Evolutionary conservation across 2,888 invertebrate species (phyloP).

Genomic region (Mimumesa dahlbomi): DNA sequence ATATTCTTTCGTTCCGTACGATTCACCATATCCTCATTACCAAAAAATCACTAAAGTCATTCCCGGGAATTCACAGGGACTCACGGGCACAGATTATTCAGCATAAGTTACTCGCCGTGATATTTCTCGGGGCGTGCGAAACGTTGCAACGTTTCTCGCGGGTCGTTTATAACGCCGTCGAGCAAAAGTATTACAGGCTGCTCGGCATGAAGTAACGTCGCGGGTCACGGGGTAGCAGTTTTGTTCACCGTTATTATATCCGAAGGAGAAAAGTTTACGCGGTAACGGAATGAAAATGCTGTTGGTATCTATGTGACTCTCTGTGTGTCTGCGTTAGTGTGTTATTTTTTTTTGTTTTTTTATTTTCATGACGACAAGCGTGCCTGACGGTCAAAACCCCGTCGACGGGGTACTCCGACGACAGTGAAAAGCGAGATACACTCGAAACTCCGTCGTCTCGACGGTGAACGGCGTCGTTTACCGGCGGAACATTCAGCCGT

Average conservation of each 20-base stretch:
- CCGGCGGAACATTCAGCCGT: slow-evolving; percentile 34
- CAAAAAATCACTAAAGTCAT: too few species aligned
- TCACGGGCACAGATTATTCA: too few species aligned
- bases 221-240: slow-evolving; percentile 19
- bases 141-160: neutral
- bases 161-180: neutral
- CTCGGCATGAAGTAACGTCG: slow-evolving; percentile 33
- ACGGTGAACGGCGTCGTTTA: slow-evolving; percentile 43
- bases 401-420: slow-evolving; percentile 18
- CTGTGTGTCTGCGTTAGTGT: too few species aligned
- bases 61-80: too few species aligned
- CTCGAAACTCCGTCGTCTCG: slow-evolving; percentile 41
- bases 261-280: slow-evolving; percentile 21
- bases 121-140: neutral
- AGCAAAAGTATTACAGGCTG: slow-evolving; percentile 1
- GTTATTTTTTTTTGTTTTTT: slow-evolving; percentile 15
- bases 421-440: slow-evolving; percentile 36
- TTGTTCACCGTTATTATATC: slow-evolving; percentile 16
- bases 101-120: neutral
- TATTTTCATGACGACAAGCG: too few species aligned
- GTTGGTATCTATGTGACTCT: too few species aligned
- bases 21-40: too few species aligned
- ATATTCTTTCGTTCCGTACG: too few species aligned
- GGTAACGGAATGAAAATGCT: slow-evolving; percentile 16
- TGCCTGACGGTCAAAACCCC: slow-evolving; percentile 27